Evolutionary conservation across 2,113 vertebrate species (phyloP).

Genomic region (pig (Sus scrofa)): T2T-Sscrofa CM000830.6:121656001-121656500

Average conservation of each 20-base stretch:
- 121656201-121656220: neutral
- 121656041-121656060: neutral
- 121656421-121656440: neutral
- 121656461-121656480: neutral
- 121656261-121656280: too few relatives aligned
- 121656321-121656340: too few relatives aligned
- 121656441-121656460: neutral
- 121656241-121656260: too few relatives aligned
- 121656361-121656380: too few relatives aligned
- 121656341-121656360: too few relatives aligned
- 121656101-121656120: neutral
- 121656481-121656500: neutral
- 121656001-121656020: neutral
- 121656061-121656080: neutral
- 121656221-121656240: too few relatives aligned
- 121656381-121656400: too few relatives aligned
- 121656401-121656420: too few relatives aligned
- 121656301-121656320: too few relatives aligned
- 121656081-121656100: neutral
- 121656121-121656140: neutral
- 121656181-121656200: neutral
- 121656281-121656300: too few relatives aligned
- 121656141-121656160: neutral
- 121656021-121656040: neutral
- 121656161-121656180: neutral